Conservation (phyloP, 2,113 vertebrate genomes). For the Eolophus roseicapilla region DNA sequence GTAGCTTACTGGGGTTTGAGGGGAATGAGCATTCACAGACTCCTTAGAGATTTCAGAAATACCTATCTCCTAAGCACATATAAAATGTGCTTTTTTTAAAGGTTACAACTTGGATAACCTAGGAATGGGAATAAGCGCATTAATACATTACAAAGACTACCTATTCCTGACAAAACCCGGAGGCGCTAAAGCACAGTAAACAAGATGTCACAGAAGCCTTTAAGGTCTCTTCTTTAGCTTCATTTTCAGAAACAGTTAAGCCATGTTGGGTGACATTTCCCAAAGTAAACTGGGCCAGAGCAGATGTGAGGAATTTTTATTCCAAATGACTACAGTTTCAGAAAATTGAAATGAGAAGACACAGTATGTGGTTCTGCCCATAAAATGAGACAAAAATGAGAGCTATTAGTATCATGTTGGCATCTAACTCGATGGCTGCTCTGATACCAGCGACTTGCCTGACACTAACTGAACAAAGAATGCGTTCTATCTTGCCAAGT, state of each 20-base stretch:
- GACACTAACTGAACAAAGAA: background rate
- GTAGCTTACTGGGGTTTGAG: background rate
- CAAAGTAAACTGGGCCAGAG: background rate
- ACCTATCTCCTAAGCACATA: background rate
- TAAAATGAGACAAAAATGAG: background rate
- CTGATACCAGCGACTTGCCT: background rate
- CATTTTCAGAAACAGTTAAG: constrained; percentile 1
- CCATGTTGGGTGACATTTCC: background rate
- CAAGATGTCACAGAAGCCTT: background rate
- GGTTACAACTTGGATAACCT: background rate
- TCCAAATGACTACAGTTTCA: background rate
- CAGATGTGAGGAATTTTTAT: background rate
- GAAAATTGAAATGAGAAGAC: background rate
- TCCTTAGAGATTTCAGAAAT: background rate
- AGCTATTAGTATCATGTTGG: background rate
- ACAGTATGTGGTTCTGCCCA: background rate
- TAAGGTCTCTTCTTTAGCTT: background rate
- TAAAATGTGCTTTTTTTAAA: background rate
- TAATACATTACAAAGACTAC: background rate
- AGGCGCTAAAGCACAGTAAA: background rate
- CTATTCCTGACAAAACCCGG: background rate
- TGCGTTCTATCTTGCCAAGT: background rate
- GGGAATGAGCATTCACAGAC: background rate
- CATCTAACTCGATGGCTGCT: background rate
- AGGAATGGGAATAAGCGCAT: background rate